Conservation (phyloP, 2,113 vertebrate species). For the Podarcis cretensis region DNA sequence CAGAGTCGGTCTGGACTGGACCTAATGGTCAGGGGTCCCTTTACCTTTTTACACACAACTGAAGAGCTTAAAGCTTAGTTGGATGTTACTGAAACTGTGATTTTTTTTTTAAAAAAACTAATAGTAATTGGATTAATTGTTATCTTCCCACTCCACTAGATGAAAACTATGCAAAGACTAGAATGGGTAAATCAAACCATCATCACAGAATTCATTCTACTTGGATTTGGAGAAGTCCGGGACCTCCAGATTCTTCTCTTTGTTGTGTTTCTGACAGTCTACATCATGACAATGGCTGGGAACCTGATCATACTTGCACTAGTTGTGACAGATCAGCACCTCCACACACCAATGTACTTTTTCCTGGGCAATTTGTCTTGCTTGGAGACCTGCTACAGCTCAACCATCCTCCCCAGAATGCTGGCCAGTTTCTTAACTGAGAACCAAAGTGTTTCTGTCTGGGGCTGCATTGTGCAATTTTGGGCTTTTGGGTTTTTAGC, state of each 20-base stretch:
- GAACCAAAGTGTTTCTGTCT: background rate
- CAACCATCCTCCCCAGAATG: slow-evolving; percentile 3
- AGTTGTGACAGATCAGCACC: slow-evolving; percentile 29
- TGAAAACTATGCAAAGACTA: background rate
- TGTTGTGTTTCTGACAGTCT: slow-evolving; percentile 41
- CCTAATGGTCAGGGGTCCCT: too few relatives aligned
- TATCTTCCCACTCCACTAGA: background rate
- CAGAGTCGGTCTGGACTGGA: too few relatives aligned
- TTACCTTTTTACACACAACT: too few relatives aligned
- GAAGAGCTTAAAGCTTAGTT: background rate
- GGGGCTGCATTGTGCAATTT: background rate
- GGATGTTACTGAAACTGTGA: too few relatives aligned
- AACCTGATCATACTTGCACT: slow-evolving; percentile 41
- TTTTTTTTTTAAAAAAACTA: background rate
- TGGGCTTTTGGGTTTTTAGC: slow-evolving; percentile 27
- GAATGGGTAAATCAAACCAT: slow-evolving; percentile 38
- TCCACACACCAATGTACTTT: slow-evolving; percentile 64
- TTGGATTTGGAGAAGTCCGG: slow-evolving; percentile 47
- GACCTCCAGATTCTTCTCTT: slow-evolving; percentile 48
- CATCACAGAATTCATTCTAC: slow-evolving; percentile 55
- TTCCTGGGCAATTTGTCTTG: background rate
- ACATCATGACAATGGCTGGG: background rate
- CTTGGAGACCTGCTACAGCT: background rate
- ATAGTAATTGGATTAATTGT: background rate
- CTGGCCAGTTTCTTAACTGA: background rate